Evolutionary conservation across 2,888 invertebrate species (phyloP).

Genomic region (Desoria tigrina): DNA sequence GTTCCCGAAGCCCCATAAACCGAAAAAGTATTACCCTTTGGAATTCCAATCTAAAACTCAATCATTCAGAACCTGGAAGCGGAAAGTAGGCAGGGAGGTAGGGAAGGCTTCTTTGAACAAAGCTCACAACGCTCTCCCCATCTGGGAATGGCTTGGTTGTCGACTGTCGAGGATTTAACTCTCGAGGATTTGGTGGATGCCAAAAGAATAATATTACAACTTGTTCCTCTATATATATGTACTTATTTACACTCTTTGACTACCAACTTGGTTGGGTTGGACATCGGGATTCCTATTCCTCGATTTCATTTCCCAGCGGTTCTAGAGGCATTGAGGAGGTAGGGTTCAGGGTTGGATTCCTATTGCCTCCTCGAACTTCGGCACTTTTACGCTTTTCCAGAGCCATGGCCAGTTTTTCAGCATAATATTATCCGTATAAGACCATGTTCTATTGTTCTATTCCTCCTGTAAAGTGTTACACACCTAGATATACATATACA

Average conservation of each 20-base stretch:
- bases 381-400: neutral
- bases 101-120: slow-evolving; percentile 18
- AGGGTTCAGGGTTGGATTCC: slow-evolving; percentile 11
- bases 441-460: slow-evolving; percentile 3
- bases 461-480: neutral
- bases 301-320: neutral
- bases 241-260: too few relatives aligned
- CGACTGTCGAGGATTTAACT: neutral
- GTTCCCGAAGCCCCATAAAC: slow-evolving; percentile 14
- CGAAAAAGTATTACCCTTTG: slow-evolving; percentile 21
- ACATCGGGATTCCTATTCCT: neutral
- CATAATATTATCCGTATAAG: neutral
- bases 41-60: slow-evolving; percentile 18
- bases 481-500: too few relatives aligned
- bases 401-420: neutral
- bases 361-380: neutral
- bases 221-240: neutral
- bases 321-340: slow-evolving; percentile 11
- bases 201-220: neutral
- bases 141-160: slow-evolving; percentile 17
- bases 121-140: slow-evolving; percentile 5
- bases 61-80: slow-evolving; percentile 1
- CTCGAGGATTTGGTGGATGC: neutral
- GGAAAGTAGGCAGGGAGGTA: slow-evolving; percentile 2
- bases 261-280: slow-evolving; percentile 3